Conservation (phyloP, 2,888 invertebrate species). For the Cheilosia vulpina region DNA sequence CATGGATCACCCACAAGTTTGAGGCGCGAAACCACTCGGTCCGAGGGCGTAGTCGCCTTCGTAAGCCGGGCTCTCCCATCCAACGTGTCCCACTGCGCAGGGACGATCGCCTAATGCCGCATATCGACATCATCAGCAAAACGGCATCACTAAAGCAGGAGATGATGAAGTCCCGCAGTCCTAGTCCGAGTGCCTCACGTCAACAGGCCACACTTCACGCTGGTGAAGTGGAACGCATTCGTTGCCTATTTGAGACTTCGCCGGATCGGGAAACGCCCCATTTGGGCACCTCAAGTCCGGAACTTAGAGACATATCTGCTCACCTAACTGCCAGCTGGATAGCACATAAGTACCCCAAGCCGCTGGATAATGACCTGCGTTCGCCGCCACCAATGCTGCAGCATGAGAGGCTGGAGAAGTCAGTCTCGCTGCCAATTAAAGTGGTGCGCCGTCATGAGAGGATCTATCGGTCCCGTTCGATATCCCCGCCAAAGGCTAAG, state of each 20-base stretch:
- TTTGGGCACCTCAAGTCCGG: slow-evolving; percentile 88
- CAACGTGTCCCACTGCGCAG: slow-evolving; percentile 86
- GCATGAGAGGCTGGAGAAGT: slow-evolving; percentile 25
- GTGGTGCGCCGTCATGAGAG: slow-evolving; percentile 34
- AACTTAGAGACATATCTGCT: slow-evolving; percentile 90
- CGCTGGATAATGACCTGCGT: slow-evolving; percentile 86
- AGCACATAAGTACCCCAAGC: slow-evolving; percentile 90
- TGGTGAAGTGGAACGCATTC: slow-evolving; percentile 89
- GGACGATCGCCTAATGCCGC: slow-evolving; percentile 92
- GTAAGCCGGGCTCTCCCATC: slow-evolving; percentile 86
- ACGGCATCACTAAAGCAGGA: slow-evolving; percentile 88
- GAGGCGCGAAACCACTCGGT: slow-evolving; percentile 84
- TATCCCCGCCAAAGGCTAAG: slow-evolving; percentile 83
- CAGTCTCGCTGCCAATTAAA: slow-evolving; percentile 38
- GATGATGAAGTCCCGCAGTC: slow-evolving; percentile 79
- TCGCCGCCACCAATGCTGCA: slow-evolving; percentile 26
- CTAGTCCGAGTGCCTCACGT: slow-evolving; percentile 78
- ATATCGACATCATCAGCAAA: slow-evolving; percentile 95
- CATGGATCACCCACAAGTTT: slow-evolving; percentile 86
- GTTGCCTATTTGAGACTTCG: slow-evolving; percentile 86
- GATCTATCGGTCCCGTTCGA: slow-evolving; percentile 84
- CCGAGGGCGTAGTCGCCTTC: slow-evolving; percentile 84
- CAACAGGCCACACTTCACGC: slow-evolving; percentile 81
- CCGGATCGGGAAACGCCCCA: slow-evolving; percentile 76
- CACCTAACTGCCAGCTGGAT: slow-evolving; percentile 92